Evolutionary conservation across 2,888 invertebrate genomes (phyloP), one percentile per base, ranked within the genome.

Genomic region (Oscheius sp.): DNA sequence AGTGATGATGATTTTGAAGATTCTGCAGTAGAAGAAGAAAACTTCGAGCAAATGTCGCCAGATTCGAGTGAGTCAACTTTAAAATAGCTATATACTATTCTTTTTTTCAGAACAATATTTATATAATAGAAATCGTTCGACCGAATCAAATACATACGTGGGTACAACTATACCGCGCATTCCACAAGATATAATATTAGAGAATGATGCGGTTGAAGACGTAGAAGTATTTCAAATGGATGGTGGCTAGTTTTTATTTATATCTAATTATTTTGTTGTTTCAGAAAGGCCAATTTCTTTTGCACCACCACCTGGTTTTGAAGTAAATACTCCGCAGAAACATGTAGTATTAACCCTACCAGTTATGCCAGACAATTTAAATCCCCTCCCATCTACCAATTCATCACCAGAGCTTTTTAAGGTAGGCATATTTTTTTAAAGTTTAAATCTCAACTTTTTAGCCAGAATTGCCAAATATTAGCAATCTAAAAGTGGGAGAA

Each of bases 21-120:
- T 46, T 79, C 82, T 58, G 70, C 73, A 29, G 76, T n/a, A n/a
- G 80, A 80, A 15, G 73, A 76, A 12, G 83, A 84, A 33, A 84
- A 84, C 10, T 79, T 81, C 4, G 71, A 67, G 10, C 63, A 74
- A 27, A 34, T 81, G 53, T 70, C 73, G 5, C 72, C 74, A 6
- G 65, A 70, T 2, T 48, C 46, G n/a, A 64, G 79, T 78, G 45
- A 72, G 71, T 53, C n/a, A n/a, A n/a, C n/a, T n/a, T n/a, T n/a
- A n/a, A n/a, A n/a, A n/a, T n/a, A n/a, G n/a, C n/a, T n/a, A n/a
- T n/a, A n/a, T n/a, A n/a, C n/a, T n/a, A n/a, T n/a, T n/a, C n/a
- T 20, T 42, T 2, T 0, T 64, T 81, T 55, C 68, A 83, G 82
- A 78, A 8, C 72, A 76, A 29, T 82, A 74, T 70, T 65, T 77